These are phyloP conservation scores for Sprattus sprattus DNA, from an alignment of 2,113 vertebrate species.

Conservation along the genomic window DNA sequence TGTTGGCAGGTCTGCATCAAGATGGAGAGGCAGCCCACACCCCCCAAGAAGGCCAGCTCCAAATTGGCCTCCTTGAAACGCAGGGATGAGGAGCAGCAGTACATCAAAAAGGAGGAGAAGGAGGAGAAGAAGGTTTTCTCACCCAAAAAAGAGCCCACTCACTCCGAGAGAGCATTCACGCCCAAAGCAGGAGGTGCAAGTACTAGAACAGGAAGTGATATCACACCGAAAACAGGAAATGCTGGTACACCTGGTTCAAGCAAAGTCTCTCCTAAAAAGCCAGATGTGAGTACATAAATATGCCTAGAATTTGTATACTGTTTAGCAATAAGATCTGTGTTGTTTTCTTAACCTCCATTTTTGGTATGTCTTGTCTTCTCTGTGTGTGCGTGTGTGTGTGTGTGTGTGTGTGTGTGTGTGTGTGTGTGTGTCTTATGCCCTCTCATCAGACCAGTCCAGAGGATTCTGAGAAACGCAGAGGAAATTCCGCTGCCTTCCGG, in stretches of 20 bases:
- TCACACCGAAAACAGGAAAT: slow-evolving; percentile 62
- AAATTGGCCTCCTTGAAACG: slow-evolving; percentile 82
- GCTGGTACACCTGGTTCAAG: slow-evolving; percentile 65
- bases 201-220: slow-evolving; percentile 47
- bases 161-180: slow-evolving; percentile 45
- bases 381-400: not conserved
- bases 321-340: too few relatives aligned
- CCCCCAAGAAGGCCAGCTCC: slow-evolving; percentile 73
- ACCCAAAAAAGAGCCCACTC: slow-evolving; percentile 62
- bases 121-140: slow-evolving; percentile 57
- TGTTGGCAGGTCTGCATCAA: too few relatives aligned
- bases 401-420: not conserved
- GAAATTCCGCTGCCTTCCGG: slow-evolving; percentile 83
- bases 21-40: not conserved
- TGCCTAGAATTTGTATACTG: not conserved
- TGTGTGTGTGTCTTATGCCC: not conserved
- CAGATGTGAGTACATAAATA: slow-evolving; percentile 72
- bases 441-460: slow-evolving; percentile 76
- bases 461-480: slow-evolving; percentile 85
- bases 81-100: slow-evolving; percentile 66
- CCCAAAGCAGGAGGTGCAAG: slow-evolving; percentile 64
- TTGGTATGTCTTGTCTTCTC: not conserved
- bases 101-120: slow-evolving; percentile 45
- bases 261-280: slow-evolving; percentile 82
- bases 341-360: too few relatives aligned